A percentile compares a stretch with the other conserved stretches of the same genome.
phyloP scores from a whole-genome alignment of 2,888 invertebrate genomes.

The Creontiades dilutus region DNA sequence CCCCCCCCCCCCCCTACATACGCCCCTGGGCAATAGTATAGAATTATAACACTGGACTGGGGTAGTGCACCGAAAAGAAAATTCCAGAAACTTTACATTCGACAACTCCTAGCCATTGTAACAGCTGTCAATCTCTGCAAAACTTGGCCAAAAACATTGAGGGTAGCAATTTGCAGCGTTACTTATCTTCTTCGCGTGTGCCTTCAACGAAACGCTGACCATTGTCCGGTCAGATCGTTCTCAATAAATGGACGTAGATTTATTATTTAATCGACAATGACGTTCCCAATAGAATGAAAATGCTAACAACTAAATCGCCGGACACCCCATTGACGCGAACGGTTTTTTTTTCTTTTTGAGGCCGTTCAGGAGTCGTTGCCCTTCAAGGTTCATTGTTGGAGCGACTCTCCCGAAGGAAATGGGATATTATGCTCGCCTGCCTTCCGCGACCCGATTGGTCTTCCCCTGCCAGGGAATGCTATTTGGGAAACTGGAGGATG shows the following conservation, averaged over 20 bases:
- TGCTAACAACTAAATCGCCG: background rate
- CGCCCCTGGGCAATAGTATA: no score
- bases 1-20: no score
- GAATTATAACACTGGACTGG: no score
- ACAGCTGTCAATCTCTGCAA: no score
- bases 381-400: conserved; percentile 47
- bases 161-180: no score
- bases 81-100: no score
- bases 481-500: background rate
- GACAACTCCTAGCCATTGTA: no score
- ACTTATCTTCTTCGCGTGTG: no score
- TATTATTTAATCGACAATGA: conserved; percentile 15
- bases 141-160: no score
- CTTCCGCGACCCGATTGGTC: conserved; percentile 5
- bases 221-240: background rate
- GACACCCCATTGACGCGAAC: background rate
- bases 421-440: conserved; percentile 39
- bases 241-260: conserved; percentile 11
- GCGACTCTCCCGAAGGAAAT: conserved; percentile 1
- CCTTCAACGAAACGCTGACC: no score
- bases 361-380: conserved; percentile 34
- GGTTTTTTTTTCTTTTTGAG: background rate
- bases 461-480: background rate
- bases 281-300: conserved; percentile 26
- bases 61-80: no score